A percentile compares a stretch with the other conserved stretches of the same genome.
Conservation (phyloP, 1,140 invertebrate genomes). For the Neomicropteryx cornuta region DNA sequence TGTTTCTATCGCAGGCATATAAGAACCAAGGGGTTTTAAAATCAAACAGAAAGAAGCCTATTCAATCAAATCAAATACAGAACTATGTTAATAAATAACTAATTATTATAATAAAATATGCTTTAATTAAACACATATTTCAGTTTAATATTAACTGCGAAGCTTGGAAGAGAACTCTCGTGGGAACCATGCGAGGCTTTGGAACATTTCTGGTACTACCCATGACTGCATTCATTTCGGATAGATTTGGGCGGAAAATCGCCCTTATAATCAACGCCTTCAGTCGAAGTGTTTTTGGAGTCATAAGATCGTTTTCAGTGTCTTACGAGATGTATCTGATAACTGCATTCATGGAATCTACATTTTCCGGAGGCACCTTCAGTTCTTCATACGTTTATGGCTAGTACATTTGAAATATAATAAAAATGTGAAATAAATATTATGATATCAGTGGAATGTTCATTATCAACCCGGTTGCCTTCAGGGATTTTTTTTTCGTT, state of each 20-base stretch:
- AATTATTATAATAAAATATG: no score
- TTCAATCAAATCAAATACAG: no score
- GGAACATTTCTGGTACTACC: conserved; percentile 41
- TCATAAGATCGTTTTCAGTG: conserved; percentile 49
- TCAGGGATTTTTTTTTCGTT: not conserved
- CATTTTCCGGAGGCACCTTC: conserved; percentile 33
- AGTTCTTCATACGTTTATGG: conserved; percentile 30
- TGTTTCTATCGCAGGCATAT: no score
- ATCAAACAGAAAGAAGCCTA: no score
- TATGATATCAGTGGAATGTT: not conserved
- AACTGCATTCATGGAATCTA: conserved; percentile 52
- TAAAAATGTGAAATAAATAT: not conserved
- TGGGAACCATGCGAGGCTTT: conserved; percentile 19
- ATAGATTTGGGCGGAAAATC: conserved; percentile 49
- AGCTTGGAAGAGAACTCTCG: conserved; percentile 21
- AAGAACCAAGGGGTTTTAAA: no score
- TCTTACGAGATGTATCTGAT: conserved; percentile 49
- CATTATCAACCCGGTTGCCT: not conserved
- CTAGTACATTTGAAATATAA: conserved; percentile 14
- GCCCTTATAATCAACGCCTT: conserved; percentile 46
- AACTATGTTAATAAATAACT: no score
- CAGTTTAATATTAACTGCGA: conserved; percentile 22
- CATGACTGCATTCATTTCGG: conserved; percentile 53
- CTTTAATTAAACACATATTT: conserved; percentile 1
- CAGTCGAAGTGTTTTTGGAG: conserved; percentile 44